A percentile compares a stretch with the other conserved stretches of the same genome.
phyloP scores from a whole-genome alignment of 2,888 invertebrate genomes.

The Drosophila heteroneura region DNA sequence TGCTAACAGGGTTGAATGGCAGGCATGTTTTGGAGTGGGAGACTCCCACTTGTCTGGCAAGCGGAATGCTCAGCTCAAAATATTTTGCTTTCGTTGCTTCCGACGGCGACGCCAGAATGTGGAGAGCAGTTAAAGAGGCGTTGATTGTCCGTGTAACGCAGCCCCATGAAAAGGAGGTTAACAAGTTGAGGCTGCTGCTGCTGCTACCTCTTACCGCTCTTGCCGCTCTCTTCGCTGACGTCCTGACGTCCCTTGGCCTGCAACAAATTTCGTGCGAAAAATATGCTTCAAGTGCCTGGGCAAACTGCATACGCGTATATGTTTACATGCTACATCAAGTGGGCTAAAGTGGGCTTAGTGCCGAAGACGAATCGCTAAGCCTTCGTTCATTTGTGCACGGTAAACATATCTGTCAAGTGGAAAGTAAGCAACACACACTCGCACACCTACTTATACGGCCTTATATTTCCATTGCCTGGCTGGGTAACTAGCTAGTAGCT shows the following conservation, averaged over 20 bases:
- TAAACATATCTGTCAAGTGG: slow-evolving; percentile 73
- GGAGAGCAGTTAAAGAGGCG: slow-evolving; percentile 58
- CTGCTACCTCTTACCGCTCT: slow-evolving; percentile 30
- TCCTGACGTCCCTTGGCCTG: slow-evolving; percentile 35
- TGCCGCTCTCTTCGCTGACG: slow-evolving; percentile 29
- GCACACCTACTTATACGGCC: slow-evolving; percentile 4
- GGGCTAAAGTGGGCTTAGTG: slow-evolving; percentile 67
- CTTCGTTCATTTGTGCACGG: slow-evolving; percentile 60
- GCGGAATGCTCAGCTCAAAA: slow-evolving; percentile 63
- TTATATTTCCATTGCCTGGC: slow-evolving; percentile 28
- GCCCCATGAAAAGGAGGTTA: slow-evolving; percentile 68
- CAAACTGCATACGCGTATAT: slow-evolving; percentile 14
- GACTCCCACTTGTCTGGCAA: slow-evolving; percentile 2
- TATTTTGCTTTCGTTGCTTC: slow-evolving; percentile 59
- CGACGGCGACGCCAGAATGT: slow-evolving; percentile 39
- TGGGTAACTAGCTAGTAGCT: slow-evolving; percentile 32
- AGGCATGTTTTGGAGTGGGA: not conserved
- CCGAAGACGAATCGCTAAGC: slow-evolving; percentile 51
- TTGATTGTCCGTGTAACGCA: slow-evolving; percentile 73
- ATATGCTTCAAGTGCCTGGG: slow-evolving; percentile 37
- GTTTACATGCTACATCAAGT: slow-evolving; percentile 61
- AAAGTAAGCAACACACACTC: slow-evolving; percentile 60
- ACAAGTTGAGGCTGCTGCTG: slow-evolving; percentile 63
- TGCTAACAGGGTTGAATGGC: not conserved
- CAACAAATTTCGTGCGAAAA: slow-evolving; percentile 55